Evolutionary conservation across 2,797 vertebrate species (phyloP), one percentile per base, ranked within the genome.

Genomic region (Anguilla marmorata): DNA sequence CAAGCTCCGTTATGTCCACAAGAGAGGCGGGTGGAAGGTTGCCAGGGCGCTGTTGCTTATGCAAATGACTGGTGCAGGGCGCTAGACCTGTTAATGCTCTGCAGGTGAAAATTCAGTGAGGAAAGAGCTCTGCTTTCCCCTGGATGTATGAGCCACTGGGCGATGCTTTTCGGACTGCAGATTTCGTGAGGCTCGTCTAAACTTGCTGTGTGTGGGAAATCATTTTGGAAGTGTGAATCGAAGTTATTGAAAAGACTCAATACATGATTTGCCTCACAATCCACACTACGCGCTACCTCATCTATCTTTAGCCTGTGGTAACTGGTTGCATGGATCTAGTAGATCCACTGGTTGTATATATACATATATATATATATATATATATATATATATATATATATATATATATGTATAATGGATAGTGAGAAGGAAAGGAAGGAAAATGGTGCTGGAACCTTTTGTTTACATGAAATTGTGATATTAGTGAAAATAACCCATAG

Each of bases 101-200:
- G 79, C 79, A n/a, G 79, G 79, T 50, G 79, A 82, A 82, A 82
- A 82, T 48, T 24, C 41, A 50, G 74, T 16, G 7, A 21, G 74
- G 33, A 41, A 8, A 41, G 37, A 14, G 7, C 33, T 76, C 37
- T 33, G 72, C 72, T 41, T 41, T 19, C 72, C 72, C 12, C 33
- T 16, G 37, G 33, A 76, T 2, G 8, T 1, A 82, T 50, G 19
- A 48, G 45, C 41, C 79, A 45, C n/a, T 21, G 45, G 79, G 21
- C 24, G 7, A 76, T n/a, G 33, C 27, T 5, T 30, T 74, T 30
- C 27, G 11, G 69, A 74, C 27, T 74, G 30, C 41, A 50, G 79
- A 8, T 21, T 45, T 50, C 7, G 16, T n/a, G 21, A 82, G 45
- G 2, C 21, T 50, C 19, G 74, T 41, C 45, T 82, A 21, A 19